Evolutionary conservation across 92 coral and sea anemone genomes (phyloP).

Genomic region (Paragorgia papillata): DNA sequence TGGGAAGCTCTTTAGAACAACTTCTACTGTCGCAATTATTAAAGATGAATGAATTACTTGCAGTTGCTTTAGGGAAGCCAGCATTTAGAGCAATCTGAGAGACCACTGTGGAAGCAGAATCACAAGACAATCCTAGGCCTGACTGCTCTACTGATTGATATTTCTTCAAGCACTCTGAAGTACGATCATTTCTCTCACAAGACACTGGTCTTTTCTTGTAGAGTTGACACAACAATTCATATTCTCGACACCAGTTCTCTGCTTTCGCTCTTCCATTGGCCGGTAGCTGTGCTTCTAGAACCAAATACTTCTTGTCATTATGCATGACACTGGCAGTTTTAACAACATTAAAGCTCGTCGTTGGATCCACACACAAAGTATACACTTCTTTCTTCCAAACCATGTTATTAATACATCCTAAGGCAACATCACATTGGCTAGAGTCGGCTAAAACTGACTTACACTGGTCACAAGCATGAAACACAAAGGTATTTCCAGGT

Average conservation of each 20-base stretch:
- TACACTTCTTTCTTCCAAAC: conserved; percentile 21
- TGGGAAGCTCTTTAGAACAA: conserved; percentile 19
- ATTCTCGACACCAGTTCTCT: conserved; percentile 27
- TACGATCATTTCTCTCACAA: neutral
- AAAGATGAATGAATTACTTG: conserved; percentile 46
- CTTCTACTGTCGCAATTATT: conserved; percentile 42
- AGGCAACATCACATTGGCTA: conserved; percentile 40
- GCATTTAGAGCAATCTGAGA: conserved; percentile 16
- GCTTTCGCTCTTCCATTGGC: conserved; percentile 7
- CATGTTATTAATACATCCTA: conserved; percentile 48
- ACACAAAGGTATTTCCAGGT: conserved; percentile 47
- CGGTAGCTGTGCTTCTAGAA: conserved; percentile 11
- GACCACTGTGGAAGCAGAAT: neutral
- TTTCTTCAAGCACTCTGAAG: conserved; percentile 24
- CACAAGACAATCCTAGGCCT: conserved; percentile 7
- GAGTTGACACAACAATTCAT: conserved; percentile 1
- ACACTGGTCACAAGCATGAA: conserved; percentile 33
- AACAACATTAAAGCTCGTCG: conserved; percentile 7
- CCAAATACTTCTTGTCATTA: neutral
- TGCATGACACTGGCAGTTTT: neutral
- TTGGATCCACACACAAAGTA: conserved; percentile 19
- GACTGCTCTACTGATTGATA: neutral
- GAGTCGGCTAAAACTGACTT: conserved; percentile 27
- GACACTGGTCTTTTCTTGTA: conserved; percentile 2
- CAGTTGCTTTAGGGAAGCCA: conserved; percentile 45